Conservation (phyloP, 2,888 invertebrate species). For the Habroteleia sp. region DNA sequence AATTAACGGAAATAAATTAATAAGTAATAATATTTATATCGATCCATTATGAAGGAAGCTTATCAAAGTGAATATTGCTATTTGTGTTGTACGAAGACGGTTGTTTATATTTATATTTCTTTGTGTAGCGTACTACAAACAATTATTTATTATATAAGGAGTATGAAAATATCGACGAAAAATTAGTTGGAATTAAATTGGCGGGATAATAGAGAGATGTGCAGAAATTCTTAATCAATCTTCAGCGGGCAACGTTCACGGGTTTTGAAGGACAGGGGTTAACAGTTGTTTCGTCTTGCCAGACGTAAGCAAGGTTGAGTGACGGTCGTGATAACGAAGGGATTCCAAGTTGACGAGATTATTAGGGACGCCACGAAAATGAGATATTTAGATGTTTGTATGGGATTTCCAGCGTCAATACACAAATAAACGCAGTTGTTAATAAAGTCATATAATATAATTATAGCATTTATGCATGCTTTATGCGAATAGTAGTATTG, state of each 20-base stretch:
- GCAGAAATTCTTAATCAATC: slow-evolving; percentile 22
- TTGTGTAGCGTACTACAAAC: no score
- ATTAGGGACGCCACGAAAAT: slow-evolving; percentile 29
- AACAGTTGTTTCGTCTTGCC: slow-evolving; percentile 37
- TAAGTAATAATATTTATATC: slow-evolving; percentile 8
- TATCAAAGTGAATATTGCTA: slow-evolving; percentile 3
- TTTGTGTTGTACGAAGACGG: no score
- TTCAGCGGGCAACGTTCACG: slow-evolving; percentile 9
- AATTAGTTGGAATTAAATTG: slow-evolving; percentile 3
- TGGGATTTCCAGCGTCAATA: slow-evolving; percentile 15
- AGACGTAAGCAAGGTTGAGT: slow-evolving; percentile 29
- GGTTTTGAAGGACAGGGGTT: slow-evolving; percentile 38
- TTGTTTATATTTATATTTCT: no score
- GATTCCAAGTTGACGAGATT: slow-evolving; percentile 30
- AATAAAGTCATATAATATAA: no score
- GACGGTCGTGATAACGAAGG: slow-evolving; percentile 43
- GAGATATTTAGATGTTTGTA: slow-evolving; percentile 28
- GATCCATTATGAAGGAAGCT: neutral
- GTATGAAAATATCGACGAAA: neutral
- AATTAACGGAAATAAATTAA: slow-evolving; percentile 10
- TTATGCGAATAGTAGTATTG: no score
- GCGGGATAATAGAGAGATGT: slow-evolving; percentile 1
- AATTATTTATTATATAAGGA: no score
- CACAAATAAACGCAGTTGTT: slow-evolving; percentile 18
- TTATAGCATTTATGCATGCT: no score